A percentile compares a stretch with the other conserved stretches of the same genome.
These are phyloP conservation scores for Marisa cornuarietis DNA, from an alignment of 1,140 invertebrate species.

Conservation along the genomic window DNA sequence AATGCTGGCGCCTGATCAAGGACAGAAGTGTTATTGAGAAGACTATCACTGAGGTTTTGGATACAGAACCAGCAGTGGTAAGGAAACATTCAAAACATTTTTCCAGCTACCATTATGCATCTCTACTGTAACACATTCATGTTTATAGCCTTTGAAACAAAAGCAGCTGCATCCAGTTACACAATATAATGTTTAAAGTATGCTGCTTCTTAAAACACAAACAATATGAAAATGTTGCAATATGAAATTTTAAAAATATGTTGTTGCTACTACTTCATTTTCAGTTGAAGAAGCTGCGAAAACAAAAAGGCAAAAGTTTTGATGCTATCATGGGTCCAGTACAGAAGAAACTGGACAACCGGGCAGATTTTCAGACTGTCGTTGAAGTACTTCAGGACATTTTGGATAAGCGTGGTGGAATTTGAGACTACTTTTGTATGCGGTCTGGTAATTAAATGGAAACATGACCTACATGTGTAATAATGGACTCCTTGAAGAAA, in stretches of 20 bases:
- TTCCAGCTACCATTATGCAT: background rate
- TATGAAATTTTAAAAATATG: too few species aligned
- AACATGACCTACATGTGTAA: too few species aligned
- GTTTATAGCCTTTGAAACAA: too few species aligned
- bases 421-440: too few species aligned
- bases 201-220: too few species aligned
- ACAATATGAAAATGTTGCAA: too few species aligned
- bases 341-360: slow-evolving; percentile 16
- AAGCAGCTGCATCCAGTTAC: too few species aligned
- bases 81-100: slow-evolving; percentile 1
- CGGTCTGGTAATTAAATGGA: too few species aligned
- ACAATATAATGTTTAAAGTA: too few species aligned
- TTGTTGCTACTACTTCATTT: background rate
- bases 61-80: slow-evolving; percentile 16
- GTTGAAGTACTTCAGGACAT: slow-evolving; percentile 6
- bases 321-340: slow-evolving; percentile 19
- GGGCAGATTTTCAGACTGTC: background rate
- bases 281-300: slow-evolving; percentile 18
- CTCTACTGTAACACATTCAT: too few species aligned
- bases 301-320: background rate
- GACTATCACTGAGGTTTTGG: slow-evolving; percentile 9
- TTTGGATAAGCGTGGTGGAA: background rate
- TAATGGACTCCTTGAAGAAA: too few species aligned
- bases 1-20: slow-evolving; percentile 10
- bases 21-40: slow-evolving; percentile 18